Evolutionary conservation across 2,113 vertebrate species (phyloP).

Genomic region (Phyllopteryx taeniolatus): DNA sequence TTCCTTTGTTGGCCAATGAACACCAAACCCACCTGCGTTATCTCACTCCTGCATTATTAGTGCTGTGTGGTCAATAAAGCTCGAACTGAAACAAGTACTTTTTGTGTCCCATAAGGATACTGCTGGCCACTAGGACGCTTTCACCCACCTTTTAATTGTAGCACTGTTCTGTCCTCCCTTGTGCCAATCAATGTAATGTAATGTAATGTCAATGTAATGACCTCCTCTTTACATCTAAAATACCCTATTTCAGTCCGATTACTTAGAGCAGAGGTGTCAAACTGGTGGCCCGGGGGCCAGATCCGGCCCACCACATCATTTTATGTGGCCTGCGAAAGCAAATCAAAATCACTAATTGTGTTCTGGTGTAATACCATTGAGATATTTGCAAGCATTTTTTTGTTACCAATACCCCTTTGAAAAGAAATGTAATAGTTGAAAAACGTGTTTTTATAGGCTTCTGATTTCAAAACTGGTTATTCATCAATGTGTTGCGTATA

Average conservation of each 20-base stretch:
- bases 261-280: conserved; percentile 4
- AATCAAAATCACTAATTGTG: no score
- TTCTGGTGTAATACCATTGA: no score
- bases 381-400: no score
- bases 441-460: no score
- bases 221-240: conserved; percentile 24
- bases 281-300: no score
- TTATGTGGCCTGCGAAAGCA: no score
- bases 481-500: no score
- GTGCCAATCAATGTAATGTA: conserved; percentile 1
- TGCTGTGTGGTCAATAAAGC: background rate
- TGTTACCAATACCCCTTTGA: no score
- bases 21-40: background rate
- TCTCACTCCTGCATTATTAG: background rate
- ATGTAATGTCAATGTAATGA: conserved; percentile 19
- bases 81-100: background rate
- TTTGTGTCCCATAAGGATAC: background rate
- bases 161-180: conserved; percentile 19
- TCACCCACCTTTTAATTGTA: conserved; percentile 10
- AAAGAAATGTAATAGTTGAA: no score
- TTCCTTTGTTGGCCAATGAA: background rate
- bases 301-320: no score
- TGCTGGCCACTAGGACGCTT: background rate
- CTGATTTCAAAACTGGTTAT: no score
- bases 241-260: conserved; percentile 29